Conservation (phyloP, 2,113 vertebrate genomes). For the Pelobates fuscus region DNA sequence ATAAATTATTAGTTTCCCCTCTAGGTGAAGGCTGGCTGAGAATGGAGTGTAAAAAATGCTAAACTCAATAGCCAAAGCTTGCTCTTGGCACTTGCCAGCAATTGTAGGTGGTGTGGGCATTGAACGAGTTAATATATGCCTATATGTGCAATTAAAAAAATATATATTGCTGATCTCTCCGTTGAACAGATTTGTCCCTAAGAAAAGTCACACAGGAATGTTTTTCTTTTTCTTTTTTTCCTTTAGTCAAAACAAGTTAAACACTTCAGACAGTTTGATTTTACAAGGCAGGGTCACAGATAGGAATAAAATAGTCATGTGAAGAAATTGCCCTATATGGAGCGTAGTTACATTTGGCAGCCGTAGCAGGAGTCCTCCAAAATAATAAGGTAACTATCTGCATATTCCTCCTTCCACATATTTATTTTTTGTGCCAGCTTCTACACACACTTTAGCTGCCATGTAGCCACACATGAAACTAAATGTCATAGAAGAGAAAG, state of each 20-base stretch:
- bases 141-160: too few species aligned
- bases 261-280: constrained; percentile 29
- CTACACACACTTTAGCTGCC: constrained; percentile 5
- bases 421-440: constrained; percentile 33
- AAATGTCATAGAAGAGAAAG: background rate
- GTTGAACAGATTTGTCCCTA: background rate
- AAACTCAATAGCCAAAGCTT: too few species aligned
- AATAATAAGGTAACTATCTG: constrained; percentile 29
- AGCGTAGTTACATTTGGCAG: constrained; percentile 36
- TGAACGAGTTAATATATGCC: too few species aligned
- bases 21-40: too few species aligned
- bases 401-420: constrained; percentile 21
- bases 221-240: constrained; percentile 19
- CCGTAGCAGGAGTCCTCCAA: constrained; percentile 24
- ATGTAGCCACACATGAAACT: background rate
- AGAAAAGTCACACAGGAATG: constrained; percentile 17
- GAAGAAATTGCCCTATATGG: constrained; percentile 43
- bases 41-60: too few species aligned
- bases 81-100: too few species aligned
- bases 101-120: too few species aligned
- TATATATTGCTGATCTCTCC: background rate
- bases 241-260: constrained; percentile 33
- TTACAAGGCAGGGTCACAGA: constrained; percentile 46
- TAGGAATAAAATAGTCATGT: constrained; percentile 38
- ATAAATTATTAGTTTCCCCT: too few species aligned